phyloP scores from a whole-genome alignment of 2,113 vertebrate species.

The Coturnix japonica region DNA sequence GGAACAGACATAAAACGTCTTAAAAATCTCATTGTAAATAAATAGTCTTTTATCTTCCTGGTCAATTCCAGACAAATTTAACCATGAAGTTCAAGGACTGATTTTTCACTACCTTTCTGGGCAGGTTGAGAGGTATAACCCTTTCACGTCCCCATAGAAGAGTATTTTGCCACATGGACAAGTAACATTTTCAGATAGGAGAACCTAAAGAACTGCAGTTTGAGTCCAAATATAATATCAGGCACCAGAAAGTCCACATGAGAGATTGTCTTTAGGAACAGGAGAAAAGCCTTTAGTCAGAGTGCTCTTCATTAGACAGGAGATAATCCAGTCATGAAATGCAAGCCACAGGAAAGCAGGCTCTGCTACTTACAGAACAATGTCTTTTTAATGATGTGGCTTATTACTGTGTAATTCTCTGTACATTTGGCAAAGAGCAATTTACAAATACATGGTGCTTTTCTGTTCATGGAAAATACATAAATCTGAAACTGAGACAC shows the following conservation, averaged over 20 bases:
- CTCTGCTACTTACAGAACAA: slow-evolving; percentile 12
- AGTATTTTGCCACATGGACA: background rate
- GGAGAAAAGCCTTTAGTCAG: slow-evolving; percentile 40
- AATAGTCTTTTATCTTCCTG: background rate
- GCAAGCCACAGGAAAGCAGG: slow-evolving; percentile 16
- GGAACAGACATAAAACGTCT: background rate
- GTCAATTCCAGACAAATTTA: background rate
- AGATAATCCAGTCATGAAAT: slow-evolving; percentile 30
- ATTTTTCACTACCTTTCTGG: background rate
- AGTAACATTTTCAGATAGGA: background rate
- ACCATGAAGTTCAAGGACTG: background rate
- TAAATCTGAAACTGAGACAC: background rate
- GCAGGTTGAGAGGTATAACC: background rate
- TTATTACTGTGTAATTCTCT: slow-evolving; percentile 25
- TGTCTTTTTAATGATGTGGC: slow-evolving; percentile 27
- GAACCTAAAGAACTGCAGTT: background rate
- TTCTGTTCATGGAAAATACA: background rate
- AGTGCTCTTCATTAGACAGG: slow-evolving; percentile 5
- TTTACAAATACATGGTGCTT: background rate
- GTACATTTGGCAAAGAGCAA: background rate
- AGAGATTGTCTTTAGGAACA: background rate
- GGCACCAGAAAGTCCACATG: background rate
- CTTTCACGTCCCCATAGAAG: background rate
- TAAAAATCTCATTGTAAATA: background rate
- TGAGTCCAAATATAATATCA: background rate